Evolutionary conservation across 2,113 vertebrate genomes (phyloP).

Genomic region (Nerophis ophidion): DNA sequence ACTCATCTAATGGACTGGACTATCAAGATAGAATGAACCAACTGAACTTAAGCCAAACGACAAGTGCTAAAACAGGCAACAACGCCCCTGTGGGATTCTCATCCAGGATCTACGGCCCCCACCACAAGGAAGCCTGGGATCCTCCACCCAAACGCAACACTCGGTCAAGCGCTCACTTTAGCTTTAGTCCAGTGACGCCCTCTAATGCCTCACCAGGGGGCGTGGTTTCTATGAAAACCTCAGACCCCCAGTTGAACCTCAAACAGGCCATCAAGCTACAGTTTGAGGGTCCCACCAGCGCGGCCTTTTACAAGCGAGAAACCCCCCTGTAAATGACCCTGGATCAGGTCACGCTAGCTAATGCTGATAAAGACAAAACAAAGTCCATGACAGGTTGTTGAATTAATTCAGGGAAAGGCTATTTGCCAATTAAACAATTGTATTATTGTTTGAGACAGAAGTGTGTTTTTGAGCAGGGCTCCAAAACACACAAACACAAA

Average conservation of each 20-base stretch:
- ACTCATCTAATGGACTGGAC: constrained; percentile 35
- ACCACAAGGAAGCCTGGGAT: constrained; percentile 52
- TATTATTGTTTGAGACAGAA: too few species aligned
- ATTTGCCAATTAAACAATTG: too few species aligned
- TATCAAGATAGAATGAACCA: constrained; percentile 50
- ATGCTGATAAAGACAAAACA: too few species aligned
- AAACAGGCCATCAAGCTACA: constrained; percentile 80
- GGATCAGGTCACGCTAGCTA: too few species aligned
- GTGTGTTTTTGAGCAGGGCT: too few species aligned
- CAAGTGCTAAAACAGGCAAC: constrained; percentile 1
- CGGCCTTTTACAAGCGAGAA: constrained; percentile 73
- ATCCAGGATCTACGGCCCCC: constrained; percentile 48
- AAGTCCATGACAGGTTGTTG: too few species aligned
- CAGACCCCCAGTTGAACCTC: constrained; percentile 74
- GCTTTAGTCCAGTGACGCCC: constrained; percentile 28
- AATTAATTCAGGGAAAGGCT: too few species aligned
- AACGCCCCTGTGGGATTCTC: constrained; percentile 62
- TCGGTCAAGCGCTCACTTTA: constrained; percentile 46
- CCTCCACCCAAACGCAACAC: constrained; percentile 44
- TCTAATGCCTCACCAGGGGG: constrained; percentile 54
- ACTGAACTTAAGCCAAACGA: constrained; percentile 37
- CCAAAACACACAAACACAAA: too few species aligned
- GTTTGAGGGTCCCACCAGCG: constrained; percentile 78
- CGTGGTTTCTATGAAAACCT: constrained; percentile 57
- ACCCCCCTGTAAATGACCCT: constrained; percentile 69